phyloP scores from a whole-genome alignment of 2,888 invertebrate genomes.

The Trichogramma evanescens region DNA sequence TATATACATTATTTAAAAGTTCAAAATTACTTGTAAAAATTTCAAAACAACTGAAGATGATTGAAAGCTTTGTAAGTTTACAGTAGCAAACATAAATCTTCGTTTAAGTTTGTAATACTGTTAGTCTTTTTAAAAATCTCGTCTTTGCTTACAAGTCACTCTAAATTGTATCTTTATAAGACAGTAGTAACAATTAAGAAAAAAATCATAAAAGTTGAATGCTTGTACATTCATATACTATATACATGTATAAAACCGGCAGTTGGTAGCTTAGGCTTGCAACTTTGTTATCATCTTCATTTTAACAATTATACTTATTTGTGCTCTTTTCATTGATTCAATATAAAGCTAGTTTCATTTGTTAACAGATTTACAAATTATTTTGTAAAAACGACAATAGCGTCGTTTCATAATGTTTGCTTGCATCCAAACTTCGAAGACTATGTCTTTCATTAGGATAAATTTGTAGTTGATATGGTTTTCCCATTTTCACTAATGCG shows the following conservation, averaged over 20 bases:
- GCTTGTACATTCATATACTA: slow-evolving; percentile 24
- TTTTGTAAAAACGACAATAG: slow-evolving; percentile 86
- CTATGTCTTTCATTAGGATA: slow-evolving; percentile 97
- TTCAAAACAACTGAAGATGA: slow-evolving; percentile 6
- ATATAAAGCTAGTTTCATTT: slow-evolving; percentile 10
- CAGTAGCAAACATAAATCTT: slow-evolving; percentile 13
- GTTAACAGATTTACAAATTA: slow-evolving; percentile 52
- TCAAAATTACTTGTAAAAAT: slow-evolving; percentile 16
- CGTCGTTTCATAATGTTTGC: slow-evolving; percentile 94
- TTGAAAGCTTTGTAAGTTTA: slow-evolving; percentile 10
- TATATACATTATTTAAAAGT: slow-evolving; percentile 8
- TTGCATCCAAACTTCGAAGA: slow-evolving; percentile 84
- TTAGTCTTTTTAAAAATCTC: slow-evolving; percentile 24
- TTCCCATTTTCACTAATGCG: slow-evolving; percentile 85
- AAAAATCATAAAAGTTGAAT: slow-evolving; percentile 14
- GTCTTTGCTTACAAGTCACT: slow-evolving; percentile 17
- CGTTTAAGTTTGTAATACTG: slow-evolving; percentile 21
- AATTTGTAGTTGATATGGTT: slow-evolving; percentile 90
- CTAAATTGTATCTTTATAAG: slow-evolving; percentile 1
- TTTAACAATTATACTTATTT: slow-evolving; percentile 10
- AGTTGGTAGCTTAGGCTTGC: slow-evolving; percentile 28
- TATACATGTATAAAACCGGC: slow-evolving; percentile 34
- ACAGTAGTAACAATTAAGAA: slow-evolving; percentile 7
- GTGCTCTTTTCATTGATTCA: slow-evolving; percentile 5
- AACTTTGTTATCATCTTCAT: slow-evolving; percentile 9